Conservation (phyloP, 2,888 invertebrate species). For the Phortica okadai region DNA sequence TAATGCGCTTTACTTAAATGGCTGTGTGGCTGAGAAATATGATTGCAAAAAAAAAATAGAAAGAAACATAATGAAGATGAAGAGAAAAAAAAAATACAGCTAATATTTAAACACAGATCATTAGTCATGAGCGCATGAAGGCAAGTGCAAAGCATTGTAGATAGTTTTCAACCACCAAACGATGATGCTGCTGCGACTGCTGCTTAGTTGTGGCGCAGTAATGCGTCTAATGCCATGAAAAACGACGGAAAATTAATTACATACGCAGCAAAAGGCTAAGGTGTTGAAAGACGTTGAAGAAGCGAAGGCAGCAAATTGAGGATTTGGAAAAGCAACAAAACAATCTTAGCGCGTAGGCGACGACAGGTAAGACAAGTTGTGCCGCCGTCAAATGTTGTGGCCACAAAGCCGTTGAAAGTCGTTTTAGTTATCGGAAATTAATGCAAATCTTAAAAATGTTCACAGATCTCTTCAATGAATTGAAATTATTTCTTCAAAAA, state of each 20-base stretch:
- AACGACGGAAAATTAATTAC: neutral
- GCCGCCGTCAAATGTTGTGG: too few species aligned
- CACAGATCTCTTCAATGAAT: too few species aligned
- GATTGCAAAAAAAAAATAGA: neutral
- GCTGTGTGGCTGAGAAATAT: conserved; percentile 34
- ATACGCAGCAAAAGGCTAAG: neutral
- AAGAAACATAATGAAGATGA: neutral
- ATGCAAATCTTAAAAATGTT: too few species aligned
- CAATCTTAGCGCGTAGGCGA: too few species aligned
- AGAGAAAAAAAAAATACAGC: neutral
- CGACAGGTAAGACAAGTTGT: too few species aligned
- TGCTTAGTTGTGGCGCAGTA: neutral
- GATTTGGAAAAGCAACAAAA: too few species aligned
- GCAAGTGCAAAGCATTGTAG: neutral
- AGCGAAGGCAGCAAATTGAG: neutral
- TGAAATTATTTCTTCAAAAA: too few species aligned
- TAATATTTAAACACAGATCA: neutral
- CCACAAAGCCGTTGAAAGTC: too few species aligned
- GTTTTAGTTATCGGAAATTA: too few species aligned
- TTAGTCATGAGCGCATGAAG: neutral
- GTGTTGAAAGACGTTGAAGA: neutral
- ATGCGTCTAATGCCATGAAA: neutral
- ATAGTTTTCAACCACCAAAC: neutral
- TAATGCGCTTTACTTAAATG: conserved; percentile 66
- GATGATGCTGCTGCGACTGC: neutral